Base-by-base conservation (phyloP, 2,113 vertebrate species). In the Pachyramphus minor region DNA sequence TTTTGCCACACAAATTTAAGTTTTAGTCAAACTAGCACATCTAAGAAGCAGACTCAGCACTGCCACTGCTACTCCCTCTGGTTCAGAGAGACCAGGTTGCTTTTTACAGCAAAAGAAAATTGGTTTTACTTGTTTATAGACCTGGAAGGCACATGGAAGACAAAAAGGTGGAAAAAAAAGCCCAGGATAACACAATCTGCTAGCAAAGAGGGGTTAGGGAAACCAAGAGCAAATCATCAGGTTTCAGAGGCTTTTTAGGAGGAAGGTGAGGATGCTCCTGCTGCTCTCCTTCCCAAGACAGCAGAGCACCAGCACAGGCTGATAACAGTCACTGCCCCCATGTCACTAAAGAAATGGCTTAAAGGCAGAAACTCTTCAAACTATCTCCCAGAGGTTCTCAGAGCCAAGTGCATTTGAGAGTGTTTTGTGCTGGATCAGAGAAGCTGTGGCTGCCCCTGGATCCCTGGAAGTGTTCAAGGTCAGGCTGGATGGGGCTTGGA, bases 401-500 rank as follows among this genome's bases (percentile, higher is more conserved):
- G 35, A 69, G 11, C 11, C 41, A 69, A 52, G 23, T 1, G 30
- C 7, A 25, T n/a, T 33, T 63, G 39, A 30, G 23, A 28, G 37
- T 23, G 16, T 35, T 87, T 9, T 33, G 42, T 59, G 20, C 35
- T 64, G 35, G 19, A 27, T 21, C 33, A 64, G 14, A 42, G 31
- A 20, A 47, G 41, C 35, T 47, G n/a, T 22, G 30, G 45, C 55
- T 68, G 62, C 5, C 28, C 16, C 62, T n/a, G n/a, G n/a, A 53
- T 22, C 24, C 28, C 30, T 69, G 47, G n/a, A 2, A 62, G 14
- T 15, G 16, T 25, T 63, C 47, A 12, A 55, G 39, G 30, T 39
- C 62, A 68, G 21, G 11, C 0, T 31, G 17, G 39, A 60, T 0
- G 0, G 19, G 28, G n/a, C 62, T 41, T 68, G 53, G 45, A 47